phyloP scores from a whole-genome alignment of 2,888 invertebrate species.

The Cyaniris semiargus region DNA sequence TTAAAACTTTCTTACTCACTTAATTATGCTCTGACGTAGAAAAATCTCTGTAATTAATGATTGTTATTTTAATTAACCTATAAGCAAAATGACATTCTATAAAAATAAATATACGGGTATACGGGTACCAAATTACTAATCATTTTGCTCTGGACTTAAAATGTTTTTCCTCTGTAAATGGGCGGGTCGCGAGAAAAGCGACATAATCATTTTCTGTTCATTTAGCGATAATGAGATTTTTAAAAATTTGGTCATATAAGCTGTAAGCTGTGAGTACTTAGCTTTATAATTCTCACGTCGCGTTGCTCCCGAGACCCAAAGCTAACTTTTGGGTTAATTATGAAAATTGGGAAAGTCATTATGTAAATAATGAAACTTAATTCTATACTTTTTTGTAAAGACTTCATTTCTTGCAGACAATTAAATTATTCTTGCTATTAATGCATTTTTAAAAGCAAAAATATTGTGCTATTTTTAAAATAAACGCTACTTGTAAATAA shows the following conservation, averaged over 20 bases:
- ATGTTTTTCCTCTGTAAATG: too few species aligned
- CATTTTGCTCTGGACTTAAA: too few species aligned
- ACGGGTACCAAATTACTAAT: too few species aligned
- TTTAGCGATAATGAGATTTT: too few species aligned
- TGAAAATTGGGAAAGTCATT: neutral
- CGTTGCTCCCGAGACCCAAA: neutral
- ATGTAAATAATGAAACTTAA: conserved; percentile 13
- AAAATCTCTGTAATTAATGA: too few species aligned
- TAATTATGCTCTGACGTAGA: too few species aligned
- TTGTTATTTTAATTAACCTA: too few species aligned
- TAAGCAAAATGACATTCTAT: too few species aligned
- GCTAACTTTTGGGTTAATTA: neutral
- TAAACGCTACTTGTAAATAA: neutral
- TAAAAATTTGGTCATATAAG: neutral
- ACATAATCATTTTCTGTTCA: too few species aligned
- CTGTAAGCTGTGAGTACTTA: neutral
- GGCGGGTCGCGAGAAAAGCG: too few species aligned
- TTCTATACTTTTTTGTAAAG: neutral
- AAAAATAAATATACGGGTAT: too few species aligned
- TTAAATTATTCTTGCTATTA: neutral
- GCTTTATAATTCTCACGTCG: neutral
- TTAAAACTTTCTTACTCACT: too few species aligned
- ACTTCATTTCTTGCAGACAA: neutral
- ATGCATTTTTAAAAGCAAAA: neutral
- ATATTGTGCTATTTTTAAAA: neutral